Evolutionary conservation across 2,113 vertebrate genomes (phyloP), one percentile per base, ranked within the genome.

Genomic region (Cervus canadensis): DNA sequence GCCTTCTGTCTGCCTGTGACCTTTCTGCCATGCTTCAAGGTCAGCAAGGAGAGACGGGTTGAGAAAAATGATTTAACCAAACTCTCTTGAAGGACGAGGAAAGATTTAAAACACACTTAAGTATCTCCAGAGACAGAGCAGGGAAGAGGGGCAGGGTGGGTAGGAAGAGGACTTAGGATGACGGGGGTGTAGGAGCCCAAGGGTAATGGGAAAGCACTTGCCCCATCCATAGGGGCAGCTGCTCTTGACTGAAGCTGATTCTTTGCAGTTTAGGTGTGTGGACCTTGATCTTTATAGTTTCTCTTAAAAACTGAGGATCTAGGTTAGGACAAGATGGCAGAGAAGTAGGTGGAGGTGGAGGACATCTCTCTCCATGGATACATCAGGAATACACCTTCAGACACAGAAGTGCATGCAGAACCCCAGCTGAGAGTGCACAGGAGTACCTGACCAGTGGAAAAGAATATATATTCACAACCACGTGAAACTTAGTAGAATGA

Each of bases 201-300:
- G 10, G 16, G 10, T 12, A 17, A 1, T 3, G 4, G 3, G 23
- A 81, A 56, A 6, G 23, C 3, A 2, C 56, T 19, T 5, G 1
- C 7, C 10, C 15, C 26, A 2, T 10, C 28, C 11, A 26, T 2
- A 33, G 43, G 25, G 16, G 0, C 6, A 14, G 7, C 25, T 62
- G 67, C 45, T 52, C 13, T 21, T 17, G 43, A 26, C 57, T 11
- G 3, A 23, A 76, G 7, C 19, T 14, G 23, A n/a, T 90, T 84
- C 56, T 30, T 21, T 82, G 21, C 9, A 26, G 2, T 54, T 89
- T 60, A 64, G 67, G 11, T 60, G 2, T 36, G 0, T 36, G 50
- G 36, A 21, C 12, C n/a, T 28, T 0, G 1, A 78, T 60, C 40
- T 86, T 95, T 87, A 12, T 45, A 36, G 2, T 54, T 30, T 85